Evolutionary conservation across 2,113 vertebrate species (phyloP), one percentile per base, ranked within the genome.

Genomic region (Coptodon rendalli): DNA sequence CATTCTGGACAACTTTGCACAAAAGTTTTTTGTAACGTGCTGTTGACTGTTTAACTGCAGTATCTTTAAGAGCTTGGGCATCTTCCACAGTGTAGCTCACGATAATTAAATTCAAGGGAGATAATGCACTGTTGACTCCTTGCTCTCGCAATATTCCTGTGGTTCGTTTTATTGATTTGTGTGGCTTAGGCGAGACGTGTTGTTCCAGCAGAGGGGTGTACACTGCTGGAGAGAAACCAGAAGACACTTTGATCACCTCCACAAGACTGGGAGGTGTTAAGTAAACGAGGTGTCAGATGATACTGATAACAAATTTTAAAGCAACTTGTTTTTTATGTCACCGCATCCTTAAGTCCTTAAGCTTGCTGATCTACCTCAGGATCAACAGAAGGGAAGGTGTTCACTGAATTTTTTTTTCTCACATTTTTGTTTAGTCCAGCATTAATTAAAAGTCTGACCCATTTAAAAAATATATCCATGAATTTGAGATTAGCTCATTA

Each of bases 21-120:
- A 38, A 68, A 38, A 68, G 19, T 38, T 38, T 38, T 63, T 63
- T 79, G 38, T 36, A 22, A 90, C 80, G 27, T 83, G 66, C 57
- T 43, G 48, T 73, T 89, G 48, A 89, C 48, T 71, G 24, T 88
- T 80, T 82, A 54, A 83, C 40, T 63, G 19, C 87, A 89, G 81
- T 38, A 78, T 78, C 78, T 84, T 85, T 91, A 87, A 91, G 88
- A 86, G 59, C 87, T 86, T 91, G 91, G 91, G 87, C 31, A 29
- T 80, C 34, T 82, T 91, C 86, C 89, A 86, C 36, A 22, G 36
- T 81, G 86, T 84, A 14, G 12, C 80, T 88, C 90, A 40, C 78
- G 16, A 56, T 91, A 59, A 81, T 85, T 93, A 84, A 86, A 89
- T 86, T 86, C 45, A 48, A 84, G 80, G 71, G 43, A 48, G 79